phyloP scores from a whole-genome alignment of 2,888 invertebrate genomes.

The Buathra laborator region DNA sequence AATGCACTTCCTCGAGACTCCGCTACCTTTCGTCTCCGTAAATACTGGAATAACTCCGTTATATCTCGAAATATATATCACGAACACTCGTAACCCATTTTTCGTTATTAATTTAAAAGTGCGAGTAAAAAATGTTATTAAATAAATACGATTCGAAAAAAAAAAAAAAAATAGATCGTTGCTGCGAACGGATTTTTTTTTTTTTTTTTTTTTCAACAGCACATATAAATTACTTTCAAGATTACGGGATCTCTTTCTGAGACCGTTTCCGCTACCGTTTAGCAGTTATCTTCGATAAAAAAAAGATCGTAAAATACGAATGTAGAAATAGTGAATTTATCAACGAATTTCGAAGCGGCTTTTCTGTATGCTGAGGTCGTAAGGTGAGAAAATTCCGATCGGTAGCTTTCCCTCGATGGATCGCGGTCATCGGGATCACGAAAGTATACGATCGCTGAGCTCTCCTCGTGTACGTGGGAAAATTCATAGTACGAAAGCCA shows the following conservation, averaged over 20 bases:
- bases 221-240: neutral
- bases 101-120: too few relatives aligned
- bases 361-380: slow-evolving; percentile 62
- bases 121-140: too few relatives aligned
- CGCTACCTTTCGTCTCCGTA: neutral
- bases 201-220: too few relatives aligned
- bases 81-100: too few relatives aligned
- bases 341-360: slow-evolving; percentile 4
- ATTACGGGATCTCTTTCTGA: slow-evolving; percentile 5
- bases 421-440: slow-evolving; percentile 65
- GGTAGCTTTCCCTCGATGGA: slow-evolving; percentile 74
- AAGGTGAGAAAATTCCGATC: slow-evolving; percentile 70
- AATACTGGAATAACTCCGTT: too few relatives aligned
- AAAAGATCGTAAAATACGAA: slow-evolving; percentile 2
- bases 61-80: too few relatives aligned
- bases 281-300: slow-evolving; percentile 21
- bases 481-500: slow-evolving; percentile 28
- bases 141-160: too few relatives aligned
- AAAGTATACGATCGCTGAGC: slow-evolving; percentile 52
- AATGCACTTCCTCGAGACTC: neutral
- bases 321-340: slow-evolving; percentile 4
- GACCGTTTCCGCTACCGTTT: slow-evolving; percentile 20
- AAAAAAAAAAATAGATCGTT: too few relatives aligned
- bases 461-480: slow-evolving; percentile 35
- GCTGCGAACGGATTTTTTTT: too few relatives aligned